Evolutionary conservation across 1,140 invertebrate genomes (phyloP).

Genomic region (Halotydeus destructor): DNA sequence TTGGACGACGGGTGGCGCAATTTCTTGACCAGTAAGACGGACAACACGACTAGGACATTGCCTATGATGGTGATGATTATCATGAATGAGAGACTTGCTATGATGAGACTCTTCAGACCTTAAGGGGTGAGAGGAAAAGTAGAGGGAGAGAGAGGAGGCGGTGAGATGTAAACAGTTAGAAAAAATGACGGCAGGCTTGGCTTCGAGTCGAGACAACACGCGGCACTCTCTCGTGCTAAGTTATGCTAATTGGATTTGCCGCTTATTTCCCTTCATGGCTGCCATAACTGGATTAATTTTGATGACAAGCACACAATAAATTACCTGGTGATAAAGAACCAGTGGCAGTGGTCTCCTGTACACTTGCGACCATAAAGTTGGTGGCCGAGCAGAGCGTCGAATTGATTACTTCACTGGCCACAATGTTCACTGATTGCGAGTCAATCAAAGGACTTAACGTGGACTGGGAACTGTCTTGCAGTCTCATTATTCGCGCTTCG

Average conservation of each 20-base stretch:
- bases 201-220: too few species aligned
- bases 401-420: too few species aligned
- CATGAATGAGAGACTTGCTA: conserved; percentile 55
- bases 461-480: neutral
- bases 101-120: conserved; percentile 6
- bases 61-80: conserved; percentile 76
- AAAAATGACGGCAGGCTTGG: neutral
- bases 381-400: too few species aligned
- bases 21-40: conserved; percentile 65
- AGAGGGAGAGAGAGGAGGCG: neutral
- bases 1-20: conserved; percentile 39
- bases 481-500: neutral
- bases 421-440: too few species aligned
- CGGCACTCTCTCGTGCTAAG: too few species aligned
- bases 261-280: neutral
- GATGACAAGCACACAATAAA: too few species aligned
- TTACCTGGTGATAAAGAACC: too few species aligned
- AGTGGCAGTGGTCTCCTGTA: too few species aligned
- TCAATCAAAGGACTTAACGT: neutral
- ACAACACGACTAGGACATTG: conserved; percentile 64
- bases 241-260: neutral
- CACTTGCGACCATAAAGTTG: too few species aligned
- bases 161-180: neutral
- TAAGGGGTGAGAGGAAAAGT: neutral
- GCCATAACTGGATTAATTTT: neutral